These are phyloP conservation scores for Tetraneura akinire DNA, from an alignment of 1,140 invertebrate species.

Conservation along the genomic window DNA sequence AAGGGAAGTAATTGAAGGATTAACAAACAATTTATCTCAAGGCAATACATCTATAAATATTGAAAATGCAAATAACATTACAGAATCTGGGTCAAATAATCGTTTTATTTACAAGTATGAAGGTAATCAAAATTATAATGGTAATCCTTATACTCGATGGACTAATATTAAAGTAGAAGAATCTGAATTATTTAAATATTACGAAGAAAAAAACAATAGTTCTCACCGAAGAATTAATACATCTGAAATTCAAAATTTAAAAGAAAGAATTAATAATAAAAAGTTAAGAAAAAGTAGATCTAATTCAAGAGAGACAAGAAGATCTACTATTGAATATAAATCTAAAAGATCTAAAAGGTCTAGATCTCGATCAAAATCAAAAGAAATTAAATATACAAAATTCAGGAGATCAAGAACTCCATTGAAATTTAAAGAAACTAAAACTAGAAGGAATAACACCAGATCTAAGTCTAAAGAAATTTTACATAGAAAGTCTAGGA, in stretches of 20 bases:
- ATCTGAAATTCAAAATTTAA: neutral
- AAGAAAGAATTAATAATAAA: slow-evolving; percentile 17
- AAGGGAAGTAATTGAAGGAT: slow-evolving; percentile 43
- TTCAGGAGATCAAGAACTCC: neutral
- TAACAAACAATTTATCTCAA: slow-evolving; percentile 34
- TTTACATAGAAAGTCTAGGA: neutral
- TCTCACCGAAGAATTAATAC: neutral
- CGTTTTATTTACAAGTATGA: slow-evolving; percentile 13
- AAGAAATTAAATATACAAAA: neutral
- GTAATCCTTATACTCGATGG: slow-evolving; percentile 49
- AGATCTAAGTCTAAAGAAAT: slow-evolving; percentile 7
- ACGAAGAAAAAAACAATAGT: neutral
- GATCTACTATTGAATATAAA: slow-evolving; percentile 2
- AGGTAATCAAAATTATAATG: slow-evolving; percentile 5
- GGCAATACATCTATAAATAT: neutral
- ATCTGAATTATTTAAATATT: slow-evolving; percentile 21
- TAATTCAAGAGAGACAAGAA: slow-evolving; percentile 20
- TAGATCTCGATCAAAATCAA: neutral
- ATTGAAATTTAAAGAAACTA: neutral
- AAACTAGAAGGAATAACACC: neutral
- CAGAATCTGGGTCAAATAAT: neutral
- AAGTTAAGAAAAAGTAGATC: slow-evolving; percentile 19
- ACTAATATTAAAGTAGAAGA: slow-evolving; percentile 42
- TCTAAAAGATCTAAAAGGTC: slow-evolving; percentile 16
- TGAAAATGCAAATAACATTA: neutral